Base-by-base conservation (phyloP, 2,797 vertebrate species). In the Ctenochaetus hawaiiensis region DNA sequence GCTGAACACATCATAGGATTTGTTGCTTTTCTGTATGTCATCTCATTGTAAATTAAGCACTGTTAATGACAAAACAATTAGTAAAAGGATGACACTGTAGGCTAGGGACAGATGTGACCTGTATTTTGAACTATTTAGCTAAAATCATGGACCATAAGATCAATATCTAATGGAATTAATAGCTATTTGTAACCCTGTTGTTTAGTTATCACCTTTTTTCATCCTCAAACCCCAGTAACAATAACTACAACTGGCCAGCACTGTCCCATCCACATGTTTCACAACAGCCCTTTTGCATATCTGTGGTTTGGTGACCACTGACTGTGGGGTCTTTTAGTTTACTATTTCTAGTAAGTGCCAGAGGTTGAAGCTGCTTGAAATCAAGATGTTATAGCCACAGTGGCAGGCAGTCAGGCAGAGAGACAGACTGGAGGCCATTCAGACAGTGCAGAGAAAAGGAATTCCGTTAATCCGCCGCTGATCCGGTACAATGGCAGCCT, bases 401-500 rank as follows among this genome's bases (percentile, higher is more conserved):
- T 74, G 56, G 52, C 43, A 60, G 67, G 41, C 30, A 37, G 82
- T 75, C 17, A 53, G 72, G 37, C 10, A 44, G 51, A 13, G 37
- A 48, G 77, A 68, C 57, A 17, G 2, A 88, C 90, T 93, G 90
- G 86, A 92, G 88, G 90, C 92, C 91, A 89, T 94, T 93, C 89
- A 95, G 92, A 93, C 89, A 83, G 89, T 57, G 87, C 88, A 85
- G 84, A 93, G 91, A 94, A 92, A 92, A 95, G 93, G 94, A 95
- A 95, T 96, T 95, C 92, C 89, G 94, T 92, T 95, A 95, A 95
- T 95, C 95, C 94, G 90, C 89, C 87, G 91, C 90, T 95, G 95
- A 95, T 94, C 94, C 93, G 85, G 90, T 92, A 96, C 95, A 96
- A 95, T 95, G 93, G 94, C 92, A 92, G 92, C 94, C 94, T 95